These are phyloP conservation scores for Pyrochroa serraticornis DNA, from an alignment of 2,888 invertebrate genomes.

Conservation along the genomic window DNA sequence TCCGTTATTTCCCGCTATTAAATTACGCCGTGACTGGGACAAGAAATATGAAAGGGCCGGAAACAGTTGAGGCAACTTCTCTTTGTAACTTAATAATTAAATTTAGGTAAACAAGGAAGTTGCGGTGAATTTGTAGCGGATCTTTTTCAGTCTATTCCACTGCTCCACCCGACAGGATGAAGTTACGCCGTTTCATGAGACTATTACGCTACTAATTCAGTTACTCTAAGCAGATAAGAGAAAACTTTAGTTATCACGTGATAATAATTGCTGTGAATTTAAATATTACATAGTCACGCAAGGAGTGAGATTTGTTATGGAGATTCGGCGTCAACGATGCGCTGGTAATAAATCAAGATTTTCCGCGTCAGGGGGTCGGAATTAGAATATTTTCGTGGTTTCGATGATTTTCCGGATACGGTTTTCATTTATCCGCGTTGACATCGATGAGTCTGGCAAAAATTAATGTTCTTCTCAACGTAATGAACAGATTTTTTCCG, in stretches of 20 bases:
- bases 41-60: conserved; percentile 1
- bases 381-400: too few relatives aligned
- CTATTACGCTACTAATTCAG: background rate
- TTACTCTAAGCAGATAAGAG: background rate
- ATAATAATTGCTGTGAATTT: too few relatives aligned
- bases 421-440: too few relatives aligned
- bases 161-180: background rate
- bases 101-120: conserved; percentile 18
- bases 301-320: too few relatives aligned
- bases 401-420: too few relatives aligned
- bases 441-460: background rate
- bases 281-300: too few relatives aligned
- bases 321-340: too few relatives aligned
- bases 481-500: conserved; percentile 30
- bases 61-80: conserved; percentile 6
- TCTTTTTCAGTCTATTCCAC: conserved; percentile 6
- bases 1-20: background rate
- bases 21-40: conserved; percentile 6
- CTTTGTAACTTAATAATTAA: conserved; percentile 21
- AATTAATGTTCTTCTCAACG: conserved; percentile 22
- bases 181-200: background rate
- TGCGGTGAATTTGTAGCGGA: conserved; percentile 5
- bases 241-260: too few relatives aligned
- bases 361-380: too few relatives aligned
- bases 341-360: too few relatives aligned